Percentiles rank a stretch among this genome's conserved stretches.
These are phyloP conservation scores for Notospermus geniculatus DNA, from an alignment of 1,140 invertebrate species.

Conservation along the genomic window DNA sequence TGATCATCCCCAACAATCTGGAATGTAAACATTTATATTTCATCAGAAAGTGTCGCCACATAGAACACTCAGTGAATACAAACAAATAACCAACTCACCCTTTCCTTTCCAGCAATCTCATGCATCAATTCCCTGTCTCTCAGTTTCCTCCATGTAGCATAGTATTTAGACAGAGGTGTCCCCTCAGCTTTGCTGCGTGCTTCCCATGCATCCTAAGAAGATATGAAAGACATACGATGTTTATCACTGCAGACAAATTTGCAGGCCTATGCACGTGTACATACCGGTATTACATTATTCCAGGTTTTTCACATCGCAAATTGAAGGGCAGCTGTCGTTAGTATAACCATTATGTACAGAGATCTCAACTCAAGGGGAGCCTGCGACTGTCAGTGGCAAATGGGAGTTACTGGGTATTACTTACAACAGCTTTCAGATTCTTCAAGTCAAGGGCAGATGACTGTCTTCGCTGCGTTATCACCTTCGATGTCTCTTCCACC, in stretches of 20 bases:
- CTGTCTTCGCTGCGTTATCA: conserved; percentile 72
- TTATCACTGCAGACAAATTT: neutral
- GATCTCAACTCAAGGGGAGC: no score
- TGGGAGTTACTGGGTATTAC: no score
- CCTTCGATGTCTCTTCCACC: conserved; percentile 61
- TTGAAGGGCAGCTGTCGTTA: no score
- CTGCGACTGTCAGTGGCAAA: no score
- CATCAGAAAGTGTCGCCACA: no score
- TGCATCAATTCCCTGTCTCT: conserved; percentile 69
- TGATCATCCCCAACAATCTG: conserved; percentile 20
- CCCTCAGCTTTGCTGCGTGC: conserved; percentile 66
- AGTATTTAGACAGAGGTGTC: conserved; percentile 73
- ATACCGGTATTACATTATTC: no score
- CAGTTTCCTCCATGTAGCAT: conserved; percentile 71
- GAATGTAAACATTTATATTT: no score
- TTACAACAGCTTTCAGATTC: conserved; percentile 62
- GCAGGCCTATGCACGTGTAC: no score
- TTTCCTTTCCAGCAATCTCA: conserved; percentile 57
- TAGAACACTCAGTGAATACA: neutral
- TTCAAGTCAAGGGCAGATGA: conserved; percentile 69
- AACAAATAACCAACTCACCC: conserved; percentile 15
- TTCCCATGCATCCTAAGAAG: conserved; percentile 68
- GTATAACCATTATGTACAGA: no score
- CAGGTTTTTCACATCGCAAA: no score
- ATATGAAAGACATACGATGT: conserved; percentile 57